Percentiles rank a stretch among this genome's conserved stretches.
Evolutionary conservation across 2,113 vertebrate genomes (phyloP).

Genomic region (Gasterosteus nipponicus): DNA sequence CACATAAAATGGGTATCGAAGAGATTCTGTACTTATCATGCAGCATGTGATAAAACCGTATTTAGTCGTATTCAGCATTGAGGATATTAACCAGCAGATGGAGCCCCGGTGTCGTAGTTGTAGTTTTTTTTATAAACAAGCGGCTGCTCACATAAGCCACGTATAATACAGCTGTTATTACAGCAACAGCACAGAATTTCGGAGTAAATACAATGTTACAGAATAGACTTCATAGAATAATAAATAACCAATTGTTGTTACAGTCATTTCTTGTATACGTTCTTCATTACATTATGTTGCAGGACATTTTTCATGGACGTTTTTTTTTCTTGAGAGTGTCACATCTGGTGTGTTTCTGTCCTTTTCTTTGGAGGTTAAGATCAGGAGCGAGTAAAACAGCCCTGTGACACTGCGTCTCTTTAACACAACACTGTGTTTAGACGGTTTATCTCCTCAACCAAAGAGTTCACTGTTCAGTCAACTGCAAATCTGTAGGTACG

Average conservation of each 20-base stretch:
- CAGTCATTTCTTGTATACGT: conserved; percentile 42
- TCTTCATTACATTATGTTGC: conserved; percentile 47
- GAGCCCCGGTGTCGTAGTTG: conserved; percentile 10
- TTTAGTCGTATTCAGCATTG: background rate
- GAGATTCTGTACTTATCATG: conserved; percentile 18
- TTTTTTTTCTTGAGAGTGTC: background rate
- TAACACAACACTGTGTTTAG: background rate
- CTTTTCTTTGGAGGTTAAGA: background rate
- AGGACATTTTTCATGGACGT: background rate
- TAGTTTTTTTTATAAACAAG: background rate
- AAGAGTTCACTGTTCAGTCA: background rate
- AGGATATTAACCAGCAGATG: conserved; percentile 50
- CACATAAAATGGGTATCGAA: background rate
- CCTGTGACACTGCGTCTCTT: background rate
- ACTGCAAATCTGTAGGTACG: background rate
- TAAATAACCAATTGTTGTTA: conserved; percentile 61
- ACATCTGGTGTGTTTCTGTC: background rate
- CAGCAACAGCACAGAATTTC: conserved; percentile 24
- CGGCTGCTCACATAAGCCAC: conserved; percentile 3
- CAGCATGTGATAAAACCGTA: conserved; percentile 4
- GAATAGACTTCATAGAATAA: conserved; percentile 41
- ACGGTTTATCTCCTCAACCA: background rate
- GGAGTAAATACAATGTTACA: conserved; percentile 40
- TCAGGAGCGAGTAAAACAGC: background rate
- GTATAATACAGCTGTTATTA: conserved; percentile 14